Conservation (phyloP, 1,140 invertebrate genomes). For the Drosophila oshimai region DNA sequence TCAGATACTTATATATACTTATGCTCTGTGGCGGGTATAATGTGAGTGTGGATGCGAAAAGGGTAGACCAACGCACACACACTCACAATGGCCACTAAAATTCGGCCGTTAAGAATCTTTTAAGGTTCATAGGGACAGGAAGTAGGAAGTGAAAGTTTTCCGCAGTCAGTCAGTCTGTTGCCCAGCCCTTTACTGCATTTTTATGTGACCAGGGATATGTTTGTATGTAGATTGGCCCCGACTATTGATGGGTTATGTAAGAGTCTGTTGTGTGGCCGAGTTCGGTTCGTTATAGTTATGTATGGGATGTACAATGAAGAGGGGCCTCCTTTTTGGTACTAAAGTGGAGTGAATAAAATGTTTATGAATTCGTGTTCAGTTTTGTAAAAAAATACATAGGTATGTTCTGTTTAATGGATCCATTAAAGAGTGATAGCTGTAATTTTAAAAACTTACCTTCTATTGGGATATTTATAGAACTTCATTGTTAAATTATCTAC, state of each 20-base stretch:
- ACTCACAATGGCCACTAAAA: constrained; percentile 66
- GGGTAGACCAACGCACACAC: constrained; percentile 39
- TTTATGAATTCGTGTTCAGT: not conserved
- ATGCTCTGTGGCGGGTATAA: constrained; percentile 47
- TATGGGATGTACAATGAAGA: constrained; percentile 11
- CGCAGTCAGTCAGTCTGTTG: constrained; percentile 38
- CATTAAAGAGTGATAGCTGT: not conserved
- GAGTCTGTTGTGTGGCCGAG: constrained; percentile 18
- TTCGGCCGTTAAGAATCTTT: constrained; percentile 59
- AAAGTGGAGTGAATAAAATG: constrained; percentile 4
- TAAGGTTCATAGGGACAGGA: constrained; percentile 37
- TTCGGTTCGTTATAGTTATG: constrained; percentile 2
- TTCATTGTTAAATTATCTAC: too few species aligned
- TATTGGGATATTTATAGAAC: too few species aligned
- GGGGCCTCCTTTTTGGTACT: not conserved
- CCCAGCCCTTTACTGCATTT: constrained; percentile 56
- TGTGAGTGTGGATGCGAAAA: constrained; percentile 58
- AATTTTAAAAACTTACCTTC: too few species aligned
- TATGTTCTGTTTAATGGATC: not conserved
- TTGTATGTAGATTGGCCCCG: constrained; percentile 27
- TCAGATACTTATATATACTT: constrained; percentile 61
- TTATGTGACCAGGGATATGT: constrained; percentile 31
- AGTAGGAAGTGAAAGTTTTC: constrained; percentile 46
- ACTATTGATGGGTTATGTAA: constrained; percentile 37
- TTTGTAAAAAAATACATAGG: not conserved